Percentiles rank a stretch among this genome's conserved stretches.
phyloP scores from a whole-genome alignment of 37 sponge, comb jelly and placozoan species.

The Oopsacas minuta region DNA sequence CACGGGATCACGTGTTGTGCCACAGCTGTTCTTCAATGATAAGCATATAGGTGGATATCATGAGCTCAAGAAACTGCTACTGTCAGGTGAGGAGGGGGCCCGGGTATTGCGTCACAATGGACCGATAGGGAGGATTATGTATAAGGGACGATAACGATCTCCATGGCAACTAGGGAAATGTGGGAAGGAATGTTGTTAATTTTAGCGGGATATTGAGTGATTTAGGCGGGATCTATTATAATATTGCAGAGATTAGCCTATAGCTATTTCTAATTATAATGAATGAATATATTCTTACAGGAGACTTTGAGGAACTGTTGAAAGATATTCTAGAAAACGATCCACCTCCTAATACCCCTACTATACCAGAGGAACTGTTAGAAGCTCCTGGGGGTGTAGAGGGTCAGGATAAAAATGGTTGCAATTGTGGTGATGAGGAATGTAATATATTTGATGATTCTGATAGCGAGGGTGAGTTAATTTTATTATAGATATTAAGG shows the following conservation, averaged over 20 bases:
- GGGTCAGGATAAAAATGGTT: neutral
- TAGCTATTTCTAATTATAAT: too few relatives aligned
- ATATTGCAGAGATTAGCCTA: too few relatives aligned
- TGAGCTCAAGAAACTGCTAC: slow-evolving; percentile 44
- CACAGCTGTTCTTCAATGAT: slow-evolving; percentile 86
- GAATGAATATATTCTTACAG: neutral
- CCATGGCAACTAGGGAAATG: too few relatives aligned
- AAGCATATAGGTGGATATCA: slow-evolving; percentile 71
- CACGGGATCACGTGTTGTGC: slow-evolving; percentile 54
- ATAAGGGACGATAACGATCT: too few relatives aligned
- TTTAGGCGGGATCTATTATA: too few relatives aligned
- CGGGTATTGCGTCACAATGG: too few relatives aligned
- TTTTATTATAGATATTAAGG: neutral
- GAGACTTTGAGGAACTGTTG: slow-evolving; percentile 50
- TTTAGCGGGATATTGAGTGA: too few relatives aligned
- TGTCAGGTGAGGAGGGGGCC: slow-evolving; percentile 1
- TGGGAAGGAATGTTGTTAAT: too few relatives aligned
- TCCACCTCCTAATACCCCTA: slow-evolving; percentile 48
- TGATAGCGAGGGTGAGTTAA: neutral
- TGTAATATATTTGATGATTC: slow-evolving; percentile 16
- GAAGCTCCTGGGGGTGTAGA: neutral
- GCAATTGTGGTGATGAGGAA: slow-evolving; percentile 9
- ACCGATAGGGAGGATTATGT: too few relatives aligned
- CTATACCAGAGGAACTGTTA: slow-evolving; percentile 26
- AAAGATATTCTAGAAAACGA: slow-evolving; percentile 54